Evolutionary conservation across 1,140 invertebrate genomes (phyloP).

Genomic region (Mizuhopecten yessoensis): DNA sequence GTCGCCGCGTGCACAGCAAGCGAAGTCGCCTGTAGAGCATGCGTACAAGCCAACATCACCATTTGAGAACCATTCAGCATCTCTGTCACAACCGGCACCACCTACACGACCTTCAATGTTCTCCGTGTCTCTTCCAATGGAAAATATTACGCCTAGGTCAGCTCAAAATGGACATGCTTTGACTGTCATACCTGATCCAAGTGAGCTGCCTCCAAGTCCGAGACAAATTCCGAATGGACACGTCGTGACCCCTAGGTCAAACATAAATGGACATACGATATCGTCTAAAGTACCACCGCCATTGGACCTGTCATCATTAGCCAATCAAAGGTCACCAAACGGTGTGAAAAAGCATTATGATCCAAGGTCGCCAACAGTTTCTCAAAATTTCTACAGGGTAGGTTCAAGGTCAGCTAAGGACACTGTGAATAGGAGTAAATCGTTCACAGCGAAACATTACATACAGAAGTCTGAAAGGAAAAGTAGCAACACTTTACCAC

Average conservation of each 20-base stretch:
- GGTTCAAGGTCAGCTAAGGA: background rate
- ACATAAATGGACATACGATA: background rate
- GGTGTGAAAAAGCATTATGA: background rate
- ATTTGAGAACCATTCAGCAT: background rate
- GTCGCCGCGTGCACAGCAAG: background rate
- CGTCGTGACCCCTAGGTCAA: background rate
- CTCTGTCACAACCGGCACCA: background rate
- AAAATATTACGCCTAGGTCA: background rate
- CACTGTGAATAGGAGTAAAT: background rate
- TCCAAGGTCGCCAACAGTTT: background rate
- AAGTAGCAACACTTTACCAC: background rate
- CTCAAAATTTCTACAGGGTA: background rate
- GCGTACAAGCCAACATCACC: background rate
- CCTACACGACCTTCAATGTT: background rate
- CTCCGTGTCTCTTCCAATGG: background rate
- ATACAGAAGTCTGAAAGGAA: background rate
- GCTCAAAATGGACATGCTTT: background rate
- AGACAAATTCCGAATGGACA: background rate
- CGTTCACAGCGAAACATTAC: background rate
- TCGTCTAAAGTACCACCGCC: background rate
- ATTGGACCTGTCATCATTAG: background rate
- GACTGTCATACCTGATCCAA: background rate
- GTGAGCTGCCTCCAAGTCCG: background rate
- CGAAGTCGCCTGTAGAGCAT: background rate
- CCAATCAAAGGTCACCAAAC: background rate